Conservation (phyloP, 2,888 invertebrate genomes). For the Sesia apiformis region DNA sequence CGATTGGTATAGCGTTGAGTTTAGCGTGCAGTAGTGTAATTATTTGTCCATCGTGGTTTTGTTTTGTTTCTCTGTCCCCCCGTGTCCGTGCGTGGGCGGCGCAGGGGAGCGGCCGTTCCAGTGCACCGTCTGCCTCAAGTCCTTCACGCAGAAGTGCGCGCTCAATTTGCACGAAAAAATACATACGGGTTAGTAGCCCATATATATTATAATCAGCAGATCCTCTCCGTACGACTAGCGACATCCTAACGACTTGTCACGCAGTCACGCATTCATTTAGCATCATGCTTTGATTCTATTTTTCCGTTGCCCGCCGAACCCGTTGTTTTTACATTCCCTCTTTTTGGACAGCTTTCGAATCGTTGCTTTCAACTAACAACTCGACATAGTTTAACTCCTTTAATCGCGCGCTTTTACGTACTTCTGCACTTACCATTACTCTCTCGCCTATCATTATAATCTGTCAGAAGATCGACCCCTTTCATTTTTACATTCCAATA, state of each 20-base stretch:
- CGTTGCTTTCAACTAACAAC: conserved; percentile 69
- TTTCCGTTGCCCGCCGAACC: conserved; percentile 70
- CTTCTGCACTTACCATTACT: conserved; percentile 55
- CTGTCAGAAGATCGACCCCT: conserved; percentile 36
- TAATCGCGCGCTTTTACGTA: conserved; percentile 53
- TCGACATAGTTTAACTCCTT: conserved; percentile 46
- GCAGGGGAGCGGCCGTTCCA: conserved; percentile 77
- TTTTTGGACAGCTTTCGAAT: conserved; percentile 50
- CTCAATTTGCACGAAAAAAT: conserved; percentile 78
- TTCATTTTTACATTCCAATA: conserved; percentile 40
- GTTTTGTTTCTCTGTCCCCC: conserved; percentile 73
- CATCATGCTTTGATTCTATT: conserved; percentile 65
- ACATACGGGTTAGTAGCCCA: conserved; percentile 78
- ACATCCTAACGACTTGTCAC: conserved; percentile 34
- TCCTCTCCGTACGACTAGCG: conserved; percentile 53
- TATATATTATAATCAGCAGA: conserved; percentile 60
- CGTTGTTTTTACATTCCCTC: conserved; percentile 52
- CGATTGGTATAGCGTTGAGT: conserved; percentile 12
- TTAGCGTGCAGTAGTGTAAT: conserved; percentile 23
- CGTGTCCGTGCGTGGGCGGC: conserved; percentile 47
- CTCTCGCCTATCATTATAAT: conserved; percentile 41
- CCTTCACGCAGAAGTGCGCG: conserved; percentile 78
- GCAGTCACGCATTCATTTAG: conserved; percentile 51
- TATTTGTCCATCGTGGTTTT: conserved; percentile 75
- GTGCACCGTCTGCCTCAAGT: conserved; percentile 77